These are phyloP conservation scores for Dryocosmus kuriphilus DNA, from an alignment of 2,888 invertebrate species.

Conservation along the genomic window DNA sequence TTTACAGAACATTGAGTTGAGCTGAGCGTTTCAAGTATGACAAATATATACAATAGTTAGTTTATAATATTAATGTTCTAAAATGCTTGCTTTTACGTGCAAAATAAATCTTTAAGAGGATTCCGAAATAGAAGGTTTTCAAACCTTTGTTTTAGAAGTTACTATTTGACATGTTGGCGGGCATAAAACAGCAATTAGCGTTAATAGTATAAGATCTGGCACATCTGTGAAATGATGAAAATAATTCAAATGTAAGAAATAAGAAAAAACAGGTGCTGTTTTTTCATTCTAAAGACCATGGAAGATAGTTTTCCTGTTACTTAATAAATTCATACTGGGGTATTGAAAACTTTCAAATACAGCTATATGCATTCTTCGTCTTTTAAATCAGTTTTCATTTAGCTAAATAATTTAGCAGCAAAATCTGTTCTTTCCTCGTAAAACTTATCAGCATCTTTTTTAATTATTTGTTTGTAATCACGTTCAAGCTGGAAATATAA, in stretches of 20 bases:
- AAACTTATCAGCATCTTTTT: too few species aligned
- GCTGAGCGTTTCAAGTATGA: too few species aligned
- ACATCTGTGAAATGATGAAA: background rate
- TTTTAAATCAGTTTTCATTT: slow-evolving; percentile 6
- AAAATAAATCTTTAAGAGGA: slow-evolving; percentile 46
- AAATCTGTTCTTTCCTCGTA: background rate
- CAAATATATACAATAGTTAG: too few species aligned
- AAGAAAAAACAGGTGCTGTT: too few species aligned
- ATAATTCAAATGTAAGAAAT: too few species aligned
- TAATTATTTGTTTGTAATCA: too few species aligned
- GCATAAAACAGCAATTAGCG: slow-evolving; percentile 42
- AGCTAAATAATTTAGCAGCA: background rate
- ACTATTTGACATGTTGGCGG: slow-evolving; percentile 42
- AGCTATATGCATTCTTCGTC: background rate
- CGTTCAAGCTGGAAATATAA: too few species aligned
- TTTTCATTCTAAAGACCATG: background rate
- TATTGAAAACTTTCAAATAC: background rate
- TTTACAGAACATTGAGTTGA: too few species aligned
- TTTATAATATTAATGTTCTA: too few species aligned
- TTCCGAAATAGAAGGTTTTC: slow-evolving; percentile 48
- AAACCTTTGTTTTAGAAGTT: slow-evolving; percentile 40
- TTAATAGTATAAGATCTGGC: slow-evolving; percentile 39
- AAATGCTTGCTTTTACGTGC: slow-evolving; percentile 46
- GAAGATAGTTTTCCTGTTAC: background rate
- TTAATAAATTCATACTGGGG: background rate